Evolutionary conservation across 1,140 invertebrate genomes (phyloP).

Genomic region (Helicoverpa zea): DNA sequence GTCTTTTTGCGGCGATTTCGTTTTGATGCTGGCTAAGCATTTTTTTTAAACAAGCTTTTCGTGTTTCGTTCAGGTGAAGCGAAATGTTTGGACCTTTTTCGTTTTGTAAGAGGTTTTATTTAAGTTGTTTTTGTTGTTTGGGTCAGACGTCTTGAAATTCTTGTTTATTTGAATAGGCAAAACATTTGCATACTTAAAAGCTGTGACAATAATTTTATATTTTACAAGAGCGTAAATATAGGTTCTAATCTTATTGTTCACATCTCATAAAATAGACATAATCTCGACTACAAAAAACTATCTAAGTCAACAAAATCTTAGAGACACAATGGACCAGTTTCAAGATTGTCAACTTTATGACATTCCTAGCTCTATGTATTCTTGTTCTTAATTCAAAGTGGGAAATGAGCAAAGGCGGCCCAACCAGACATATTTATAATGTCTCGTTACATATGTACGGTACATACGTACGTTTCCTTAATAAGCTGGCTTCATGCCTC

Average conservation of each 20-base stretch:
- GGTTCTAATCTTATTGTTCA: neutral
- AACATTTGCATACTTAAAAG: too few relatives aligned
- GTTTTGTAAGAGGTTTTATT: neutral
- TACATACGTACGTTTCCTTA: neutral
- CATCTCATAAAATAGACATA: too few relatives aligned
- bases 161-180: too few relatives aligned
- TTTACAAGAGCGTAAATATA: too few relatives aligned
- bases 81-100: neutral
- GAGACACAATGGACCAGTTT: neutral
- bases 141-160: too few relatives aligned
- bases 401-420: slow-evolving; percentile 22
- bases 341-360: neutral
- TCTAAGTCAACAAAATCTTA: neutral
- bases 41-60: neutral
- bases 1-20: neutral
- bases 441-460: neutral
- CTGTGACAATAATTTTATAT: too few relatives aligned
- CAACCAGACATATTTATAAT: slow-evolving; percentile 44
- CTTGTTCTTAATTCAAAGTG: slow-evolving; percentile 24
- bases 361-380: slow-evolving; percentile 24
- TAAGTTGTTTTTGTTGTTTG: neutral
- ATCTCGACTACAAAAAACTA: too few relatives aligned
- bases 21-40: neutral
- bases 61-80: neutral
- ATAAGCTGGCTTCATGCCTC: neutral